Conservation (phyloP, 92 coral and sea anemone species). For the Parazoanthus darwini region DNA sequence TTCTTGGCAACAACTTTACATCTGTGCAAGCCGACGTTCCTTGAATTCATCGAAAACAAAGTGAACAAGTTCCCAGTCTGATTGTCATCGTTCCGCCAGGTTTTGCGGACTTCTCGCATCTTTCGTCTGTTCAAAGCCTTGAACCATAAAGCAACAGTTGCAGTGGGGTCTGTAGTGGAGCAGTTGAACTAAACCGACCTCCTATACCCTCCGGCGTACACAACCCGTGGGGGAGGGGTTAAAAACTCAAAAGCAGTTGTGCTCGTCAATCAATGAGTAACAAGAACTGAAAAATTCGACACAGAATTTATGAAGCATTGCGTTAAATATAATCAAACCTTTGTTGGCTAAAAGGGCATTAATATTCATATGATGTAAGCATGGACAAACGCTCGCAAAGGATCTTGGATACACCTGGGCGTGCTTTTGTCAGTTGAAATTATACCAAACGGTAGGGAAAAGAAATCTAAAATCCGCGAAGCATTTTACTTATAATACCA, state of each 20-base stretch:
- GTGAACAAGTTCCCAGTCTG: constrained; percentile 17
- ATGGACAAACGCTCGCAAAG: too few relatives aligned
- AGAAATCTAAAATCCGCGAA: too few relatives aligned
- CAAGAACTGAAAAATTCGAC: too few relatives aligned
- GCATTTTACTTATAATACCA: too few relatives aligned
- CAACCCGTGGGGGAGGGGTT: background rate
- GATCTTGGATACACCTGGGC: too few relatives aligned
- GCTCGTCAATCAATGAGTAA: background rate
- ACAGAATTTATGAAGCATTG: too few relatives aligned
- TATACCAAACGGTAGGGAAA: too few relatives aligned
- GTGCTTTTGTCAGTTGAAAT: too few relatives aligned
- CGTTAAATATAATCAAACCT: too few relatives aligned
- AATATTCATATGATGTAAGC: too few relatives aligned
- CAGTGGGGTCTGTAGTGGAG: constrained; percentile 8
- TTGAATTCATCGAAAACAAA: background rate
- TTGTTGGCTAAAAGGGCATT: too few relatives aligned
- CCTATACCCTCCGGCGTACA: constrained; percentile 28
- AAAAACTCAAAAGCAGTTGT: background rate
- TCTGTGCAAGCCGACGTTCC: constrained; percentile 9
- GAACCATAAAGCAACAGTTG: constrained; percentile 3
- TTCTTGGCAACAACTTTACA: constrained; percentile 3
- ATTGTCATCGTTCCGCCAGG: background rate
- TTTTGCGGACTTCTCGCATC: background rate
- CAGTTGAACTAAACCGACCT: constrained; percentile 22
- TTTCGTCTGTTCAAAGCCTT: background rate